Evolutionary conservation across 1,140 invertebrate species (phyloP).

Genomic region (Lethrus apterus): DNA sequence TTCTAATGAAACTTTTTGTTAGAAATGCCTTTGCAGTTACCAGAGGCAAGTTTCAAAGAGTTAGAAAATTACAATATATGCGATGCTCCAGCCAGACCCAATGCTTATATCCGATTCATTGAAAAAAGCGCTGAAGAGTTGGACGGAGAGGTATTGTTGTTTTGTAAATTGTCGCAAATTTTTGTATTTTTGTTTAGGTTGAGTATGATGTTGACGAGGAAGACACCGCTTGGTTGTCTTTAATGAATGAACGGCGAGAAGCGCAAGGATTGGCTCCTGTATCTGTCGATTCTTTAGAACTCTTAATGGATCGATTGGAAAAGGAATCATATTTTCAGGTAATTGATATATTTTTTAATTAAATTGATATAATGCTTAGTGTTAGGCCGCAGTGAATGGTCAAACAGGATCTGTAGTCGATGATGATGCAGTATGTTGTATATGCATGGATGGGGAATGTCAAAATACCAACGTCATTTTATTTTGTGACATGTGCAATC

Average conservation of each 20-base stretch:
- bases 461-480: conserved; percentile 90
- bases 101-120: conserved; percentile 84
- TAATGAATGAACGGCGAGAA: conserved; percentile 76
- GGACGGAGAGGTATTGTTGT: conserved; percentile 59
- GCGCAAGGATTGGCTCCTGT: conserved; percentile 61
- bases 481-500: conserved; percentile 99
- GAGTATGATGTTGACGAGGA: conserved; percentile 99
- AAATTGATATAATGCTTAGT: background rate
- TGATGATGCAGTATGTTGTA: conserved; percentile 97
- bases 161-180: conserved; percentile 3
- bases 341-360: conserved; percentile 12
- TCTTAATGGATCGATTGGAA: conserved; percentile 93
- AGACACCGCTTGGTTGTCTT: conserved; percentile 84
- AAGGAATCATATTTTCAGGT: conserved; percentile 95
- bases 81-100: conserved; percentile 70
- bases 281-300: conserved; percentile 82
- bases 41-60: conserved; percentile 76
- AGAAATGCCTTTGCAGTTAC: conserved; percentile 58
- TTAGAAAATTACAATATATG: conserved; percentile 69
- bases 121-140: conserved; percentile 92
- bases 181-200: conserved; percentile 46
- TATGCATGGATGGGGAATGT: conserved; percentile 92
- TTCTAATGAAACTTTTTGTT: conserved; percentile 42
- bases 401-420: conserved; percentile 73
- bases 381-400: conserved; percentile 43